Evolutionary conservation across 2,888 invertebrate species (phyloP), one percentile per base, ranked within the genome.

Genomic region (Esperia sulphurella): DNA sequence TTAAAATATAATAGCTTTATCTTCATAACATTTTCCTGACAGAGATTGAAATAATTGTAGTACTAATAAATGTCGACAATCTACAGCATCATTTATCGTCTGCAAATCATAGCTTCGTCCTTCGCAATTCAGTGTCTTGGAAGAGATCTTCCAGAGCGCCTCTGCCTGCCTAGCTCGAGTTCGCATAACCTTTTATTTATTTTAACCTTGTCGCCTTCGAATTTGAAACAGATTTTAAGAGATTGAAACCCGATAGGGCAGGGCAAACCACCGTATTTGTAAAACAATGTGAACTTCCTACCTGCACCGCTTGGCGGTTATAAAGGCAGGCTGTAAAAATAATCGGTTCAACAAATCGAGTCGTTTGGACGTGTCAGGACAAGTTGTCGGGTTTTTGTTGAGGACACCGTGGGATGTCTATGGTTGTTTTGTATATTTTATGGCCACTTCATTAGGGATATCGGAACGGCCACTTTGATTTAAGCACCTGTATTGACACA

Each of bases 281-380:
- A 71, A 81, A 80, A 83, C 79, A 79, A 80, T 75, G 68, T 70
- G 61, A 61, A 59, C 44, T 51, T 51, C 59, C 74, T 81, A 79
- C 79, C 79, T 80, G 79, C 49, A 52, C 58, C 42, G n/a, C 7
- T n/a, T 12, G 60, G 45, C 54, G 51, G 55, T 58, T 65, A 64
- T 64, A 64, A 63, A 65, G 57, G 55, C 58, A n/a, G 55, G 58
- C 58, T 63, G 71, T 76, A 65, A 75, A 77, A 72, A 78, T 81
- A 82, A 86, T 83, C 79, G 76, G 74, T 68, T 71, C 75, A 71
- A 83, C 82, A 84, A 79, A 85, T 83, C 83, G 78, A 74, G 71
- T 68, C 79, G 77, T 77, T 82, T 71, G 65, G 72, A 87, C 86
- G 81, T 86, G 88, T 88, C 78, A 68, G 74, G 79, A 88, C 88